Base-by-base conservation (phyloP, 2,797 vertebrate species). In the Jordanella pulchra region DNA sequence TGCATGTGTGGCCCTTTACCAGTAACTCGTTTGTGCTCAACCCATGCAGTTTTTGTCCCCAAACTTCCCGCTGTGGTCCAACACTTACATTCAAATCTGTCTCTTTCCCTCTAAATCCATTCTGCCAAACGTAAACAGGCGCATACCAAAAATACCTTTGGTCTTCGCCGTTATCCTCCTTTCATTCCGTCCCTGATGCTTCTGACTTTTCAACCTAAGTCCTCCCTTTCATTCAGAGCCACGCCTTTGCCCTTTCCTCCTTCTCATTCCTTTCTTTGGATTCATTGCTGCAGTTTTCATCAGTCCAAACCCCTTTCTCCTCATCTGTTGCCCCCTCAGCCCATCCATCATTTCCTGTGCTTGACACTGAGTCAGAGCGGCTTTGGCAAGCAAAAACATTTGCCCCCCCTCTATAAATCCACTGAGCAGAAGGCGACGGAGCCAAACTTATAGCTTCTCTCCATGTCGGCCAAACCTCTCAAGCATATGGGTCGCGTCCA, bases 191-290 rank as follows among this genome's bases (percentile, higher is more conserved):
- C 35, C 71, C 87, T 82, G 81, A 76, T 83, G 77, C 75, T 77
- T 63, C 63, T 73, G 75, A 56, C 65, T 87, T 86, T 86, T 89
- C 78, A 73, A 55, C 80, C 50, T 82, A 71, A 79, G 77, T 84
- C 84, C 76, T 50, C 72, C 65, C 76, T 47, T 78, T 72, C 77
- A 79, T 82, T 87, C 86, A 79, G 75, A n/a, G 65, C 73, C 3
- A 65, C 35, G 72, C 84, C 86, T 88, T 81, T 85, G 83, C 81
- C 85, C 74, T 77, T 80, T 78, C 73, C 82, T 79, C 71, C 86
- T 89, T 90, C 89, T 92, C 90, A 93, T 84, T 55, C 87, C 87
- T 84, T 93, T 91, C 89, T 87, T 77, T 21, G 27, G 84, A 89
- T 85, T 88, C 83, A 90, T 86, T 53, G 5, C 84, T 78, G 78